Conservation (phyloP, 2,888 invertebrate genomes). For the Exocentrus adspersus region DNA sequence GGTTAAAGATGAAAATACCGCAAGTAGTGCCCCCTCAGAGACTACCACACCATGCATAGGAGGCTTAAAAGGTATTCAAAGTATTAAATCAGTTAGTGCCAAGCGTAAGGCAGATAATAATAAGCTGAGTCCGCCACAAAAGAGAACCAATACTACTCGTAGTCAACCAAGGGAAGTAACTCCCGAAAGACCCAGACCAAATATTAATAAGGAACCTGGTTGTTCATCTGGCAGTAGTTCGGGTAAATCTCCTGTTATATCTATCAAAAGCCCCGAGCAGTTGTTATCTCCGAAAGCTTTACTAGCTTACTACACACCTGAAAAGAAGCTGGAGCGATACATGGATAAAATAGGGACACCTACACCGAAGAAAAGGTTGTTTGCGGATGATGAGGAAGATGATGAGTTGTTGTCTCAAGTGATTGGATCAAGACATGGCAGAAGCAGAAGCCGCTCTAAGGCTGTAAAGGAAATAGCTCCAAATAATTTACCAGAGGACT, state of each 20-base stretch:
- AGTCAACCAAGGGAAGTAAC: background rate
- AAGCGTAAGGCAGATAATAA: constrained; percentile 30
- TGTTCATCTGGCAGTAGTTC: background rate
- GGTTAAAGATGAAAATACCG: background rate
- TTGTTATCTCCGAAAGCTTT: constrained; percentile 38
- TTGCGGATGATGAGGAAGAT: constrained; percentile 11
- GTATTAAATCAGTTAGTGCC: background rate
- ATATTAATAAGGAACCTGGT: constrained; percentile 9
- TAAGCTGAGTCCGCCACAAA: constrained; percentile 20
- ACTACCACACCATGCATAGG: background rate
- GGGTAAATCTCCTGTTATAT: constrained; percentile 23
- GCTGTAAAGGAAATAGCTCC: background rate
- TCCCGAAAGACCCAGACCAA: constrained; percentile 18
- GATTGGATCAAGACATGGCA: constrained; percentile 1
- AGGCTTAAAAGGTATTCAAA: background rate
- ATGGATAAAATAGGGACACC: constrained; percentile 32
- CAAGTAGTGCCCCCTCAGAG: background rate
- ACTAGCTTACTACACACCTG: constrained; percentile 34
- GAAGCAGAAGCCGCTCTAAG: background rate
- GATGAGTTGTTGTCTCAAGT: constrained; percentile 12
- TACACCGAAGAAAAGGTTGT: constrained; percentile 32
- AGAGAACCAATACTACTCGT: constrained; percentile 18
- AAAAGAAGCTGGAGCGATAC: constrained; percentile 28
- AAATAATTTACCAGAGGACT: constrained; percentile 19
- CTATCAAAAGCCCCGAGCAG: constrained; percentile 42